Conservation (phyloP, 2,113 vertebrate species). For the Hoplias malabaricus region DNA sequence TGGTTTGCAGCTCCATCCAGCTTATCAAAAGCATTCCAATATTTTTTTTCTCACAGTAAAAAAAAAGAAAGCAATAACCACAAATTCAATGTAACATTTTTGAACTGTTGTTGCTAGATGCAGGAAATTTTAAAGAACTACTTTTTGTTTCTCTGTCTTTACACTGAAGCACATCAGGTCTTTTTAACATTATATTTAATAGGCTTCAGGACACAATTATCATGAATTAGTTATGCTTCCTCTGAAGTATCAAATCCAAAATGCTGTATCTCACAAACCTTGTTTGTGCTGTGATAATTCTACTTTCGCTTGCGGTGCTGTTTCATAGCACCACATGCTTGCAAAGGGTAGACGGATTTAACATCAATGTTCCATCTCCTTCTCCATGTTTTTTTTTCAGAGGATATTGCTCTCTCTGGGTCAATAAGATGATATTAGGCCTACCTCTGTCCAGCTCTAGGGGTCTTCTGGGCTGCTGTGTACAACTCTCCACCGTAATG, state of each 20-base stretch:
- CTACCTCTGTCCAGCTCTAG: neutral
- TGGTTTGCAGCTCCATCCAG: neutral
- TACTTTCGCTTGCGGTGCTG: neutral
- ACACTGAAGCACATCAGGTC: neutral
- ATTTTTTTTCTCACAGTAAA: neutral
- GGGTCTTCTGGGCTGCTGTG: neutral
- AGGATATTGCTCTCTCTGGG: conserved; percentile 32
- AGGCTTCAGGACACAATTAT: no score
- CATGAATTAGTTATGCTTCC: no score
- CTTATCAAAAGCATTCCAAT: neutral
- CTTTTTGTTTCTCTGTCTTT: neutral
- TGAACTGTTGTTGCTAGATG: no score
- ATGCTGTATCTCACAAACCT: neutral
- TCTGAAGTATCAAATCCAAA: no score
- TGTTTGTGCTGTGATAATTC: neutral
- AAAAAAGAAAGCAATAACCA: no score
- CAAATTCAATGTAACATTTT: neutral
- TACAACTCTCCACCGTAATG: neutral
- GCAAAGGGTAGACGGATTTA: neutral
- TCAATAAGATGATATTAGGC: neutral
- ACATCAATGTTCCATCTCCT: neutral
- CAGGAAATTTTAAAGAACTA: neutral
- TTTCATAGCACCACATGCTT: neutral
- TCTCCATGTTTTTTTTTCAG: neutral
- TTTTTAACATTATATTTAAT: neutral